Base-by-base conservation (phyloP, 2,888 invertebrate species). In the Acanthosepion esculentum region DNA sequence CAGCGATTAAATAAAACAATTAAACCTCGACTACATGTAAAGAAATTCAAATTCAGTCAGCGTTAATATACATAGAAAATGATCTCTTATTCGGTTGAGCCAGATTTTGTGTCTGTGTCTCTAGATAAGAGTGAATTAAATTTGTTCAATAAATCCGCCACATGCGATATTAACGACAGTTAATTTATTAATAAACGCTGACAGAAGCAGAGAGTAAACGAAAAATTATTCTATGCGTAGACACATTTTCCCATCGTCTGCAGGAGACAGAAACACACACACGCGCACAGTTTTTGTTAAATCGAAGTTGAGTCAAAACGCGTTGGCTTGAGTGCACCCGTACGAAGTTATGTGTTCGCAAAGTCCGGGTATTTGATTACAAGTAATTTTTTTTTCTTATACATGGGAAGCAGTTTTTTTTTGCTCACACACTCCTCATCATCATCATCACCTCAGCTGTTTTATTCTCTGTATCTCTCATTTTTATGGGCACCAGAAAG, bases 291-390 rank as follows among this genome's bases (percentile, higher is more conserved):
- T n/a, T n/a, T 5, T n/a, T 18, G 0, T 33, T 78, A n/a, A n/a
- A 78, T 78, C n/a, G 78, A 78, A 78, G 78, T 1, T 15, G 15
- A 12, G 41, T 41, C 41, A 23, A 64, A 26, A 64, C 29, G 64
- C 8, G 6, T n/a, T n/a, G 78, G n/a, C n/a, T n/a, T n/a, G 12
- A 12, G 78, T 78, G 12, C 78, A 33, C 15, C 12, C n/a, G 78
- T 33, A 78, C 78, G 78, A 78, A n/a, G 78, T 78, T 78, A 33
- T 78, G 78, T 5, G 3, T 18, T 12, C 10, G 15, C n/a, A 78
- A 78, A 78, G 78, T 78, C 78, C n/a, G n/a, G 78, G 78, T 78
- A n/a, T 78, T 78, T 78, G 78, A 78, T 78, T 78, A n/a, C 78
- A 12, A 3, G 15, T 78, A n/a, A 78, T 3, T 29, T 78, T 15